Base-by-base conservation (phyloP, 2,888 invertebrate genomes). In the Autographa pulchrina region DNA sequence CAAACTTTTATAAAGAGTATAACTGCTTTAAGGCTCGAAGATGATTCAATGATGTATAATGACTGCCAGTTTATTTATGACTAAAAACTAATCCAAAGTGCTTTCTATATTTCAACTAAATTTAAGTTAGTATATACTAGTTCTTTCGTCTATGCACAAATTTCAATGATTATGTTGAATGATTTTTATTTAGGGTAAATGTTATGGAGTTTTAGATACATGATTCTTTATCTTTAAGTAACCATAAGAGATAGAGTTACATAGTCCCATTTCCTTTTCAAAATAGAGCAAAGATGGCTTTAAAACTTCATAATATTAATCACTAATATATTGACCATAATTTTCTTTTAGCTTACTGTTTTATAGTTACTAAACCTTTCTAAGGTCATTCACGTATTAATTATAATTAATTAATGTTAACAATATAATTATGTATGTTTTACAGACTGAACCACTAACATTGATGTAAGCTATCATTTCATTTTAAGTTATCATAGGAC, bases 371-470 rank as follows among this genome's bases (percentile, higher is more conserved):
- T 38, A 56, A n/a, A 32, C 67, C 65, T 66, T 25, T 48, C 35
- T 65, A 69, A 75, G 43, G 56, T 74, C 68, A 70, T 70, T 77
- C 70, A 71, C 18, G 11, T 72, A 72, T 64, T 70, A 78, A 69
- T 54, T 67, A n/a, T 78, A 78, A 68, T 9, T 78, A 78, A 68
- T 13, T 48, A 58, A 73, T 62, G 68, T 60, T 77, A 82, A 82
- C 74, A 76, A 67, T 78, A 77, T 60, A 77, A 69, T 80, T 83
- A 81, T 75, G 69, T 85, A 84, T 80, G 85, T 90, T 90, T 90
- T 86, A 87, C 87, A 89, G 92, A 92, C 92, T 92, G 92, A 92
- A 86, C 86, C 73, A 90, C 87, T 90, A 89, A 91, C 83, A 87
- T 85, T 84, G 74, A 59, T 32, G 8, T 81, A 78, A 76, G 68